phyloP scores from a whole-genome alignment of 2,888 invertebrate genomes.

The Cephus pulcher region DNA sequence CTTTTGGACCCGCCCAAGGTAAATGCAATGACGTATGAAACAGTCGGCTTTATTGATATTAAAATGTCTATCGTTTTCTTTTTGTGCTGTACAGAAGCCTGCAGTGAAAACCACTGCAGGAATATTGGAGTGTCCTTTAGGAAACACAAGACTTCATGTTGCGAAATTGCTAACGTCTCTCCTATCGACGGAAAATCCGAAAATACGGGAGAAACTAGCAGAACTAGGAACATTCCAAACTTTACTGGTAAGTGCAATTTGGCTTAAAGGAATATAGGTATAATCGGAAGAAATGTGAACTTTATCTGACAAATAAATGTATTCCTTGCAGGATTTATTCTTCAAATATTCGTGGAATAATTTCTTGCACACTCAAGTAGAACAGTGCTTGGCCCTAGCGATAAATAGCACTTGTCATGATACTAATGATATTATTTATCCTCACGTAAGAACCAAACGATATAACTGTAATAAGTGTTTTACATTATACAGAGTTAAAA shows the following conservation, averaged over 20 bases:
- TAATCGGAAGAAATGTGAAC: neutral
- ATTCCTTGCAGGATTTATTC: constrained; percentile 81
- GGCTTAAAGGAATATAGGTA: constrained; percentile 7
- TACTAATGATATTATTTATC: constrained; percentile 54
- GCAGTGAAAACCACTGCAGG: constrained; percentile 79
- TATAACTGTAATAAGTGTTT: neutral
- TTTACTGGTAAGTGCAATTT: constrained; percentile 67
- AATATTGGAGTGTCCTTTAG: constrained; percentile 79
- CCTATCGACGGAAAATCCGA: constrained; percentile 78
- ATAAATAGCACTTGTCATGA: constrained; percentile 67
- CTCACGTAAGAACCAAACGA: constrained; percentile 66
- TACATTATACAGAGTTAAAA: neutral
- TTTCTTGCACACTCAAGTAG: constrained; percentile 93
- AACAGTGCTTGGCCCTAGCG: constrained; percentile 81
- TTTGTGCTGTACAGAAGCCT: constrained; percentile 68
- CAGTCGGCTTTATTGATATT: neutral
- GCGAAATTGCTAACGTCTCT: constrained; percentile 83
- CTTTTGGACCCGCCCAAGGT: constrained; percentile 79
- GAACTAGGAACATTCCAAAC: constrained; percentile 70
- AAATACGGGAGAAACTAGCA: constrained; percentile 76
- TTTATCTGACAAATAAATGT: neutral
- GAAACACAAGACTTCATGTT: constrained; percentile 83
- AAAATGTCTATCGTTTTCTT: constrained; percentile 1
- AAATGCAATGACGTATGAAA: constrained; percentile 38
- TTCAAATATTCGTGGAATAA: constrained; percentile 94